Conservation (phyloP, 2,888 invertebrate species). For the Dugesia japonica region DNA sequence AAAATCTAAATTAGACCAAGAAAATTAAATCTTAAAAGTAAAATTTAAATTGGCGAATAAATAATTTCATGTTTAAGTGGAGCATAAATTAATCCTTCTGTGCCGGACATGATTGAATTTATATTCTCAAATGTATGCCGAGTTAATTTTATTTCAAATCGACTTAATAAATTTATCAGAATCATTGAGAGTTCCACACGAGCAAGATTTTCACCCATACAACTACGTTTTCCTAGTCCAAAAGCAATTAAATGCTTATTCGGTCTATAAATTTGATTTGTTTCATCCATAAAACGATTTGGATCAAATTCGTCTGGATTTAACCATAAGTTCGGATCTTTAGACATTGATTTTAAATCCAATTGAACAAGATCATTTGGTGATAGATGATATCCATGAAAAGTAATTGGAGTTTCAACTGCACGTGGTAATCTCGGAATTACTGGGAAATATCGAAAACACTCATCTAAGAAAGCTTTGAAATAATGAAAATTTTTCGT, state of each 20-base stretch:
- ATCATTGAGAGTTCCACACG: background rate
- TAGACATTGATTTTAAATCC: background rate
- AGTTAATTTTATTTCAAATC: background rate
- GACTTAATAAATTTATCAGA: background rate
- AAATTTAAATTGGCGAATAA: background rate
- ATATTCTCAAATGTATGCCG: background rate
- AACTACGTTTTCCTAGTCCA: conserved; percentile 25
- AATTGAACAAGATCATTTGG: background rate
- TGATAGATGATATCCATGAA: background rate
- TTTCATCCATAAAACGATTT: conserved; percentile 15
- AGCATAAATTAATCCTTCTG: conserved; percentile 23
- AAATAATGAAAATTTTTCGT: conserved; percentile 10
- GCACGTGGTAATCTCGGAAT: background rate
- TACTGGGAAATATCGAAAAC: background rate
- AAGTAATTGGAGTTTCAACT: background rate
- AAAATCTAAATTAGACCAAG: too few relatives aligned
- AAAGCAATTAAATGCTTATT: conserved; percentile 20
- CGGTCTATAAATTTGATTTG: background rate
- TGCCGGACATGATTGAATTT: conserved; percentile 11
- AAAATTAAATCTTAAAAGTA: too few relatives aligned
- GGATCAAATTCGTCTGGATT: conserved; percentile 16
- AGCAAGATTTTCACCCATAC: conserved; percentile 25
- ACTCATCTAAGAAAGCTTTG: conserved; percentile 24
- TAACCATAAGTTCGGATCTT: background rate
- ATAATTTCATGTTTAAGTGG: conserved; percentile 22